A percentile compares a stretch with the other conserved stretches of the same genome.
Conservation (phyloP, 2,113 vertebrate species). For the Hiodon tergisus region DNA sequence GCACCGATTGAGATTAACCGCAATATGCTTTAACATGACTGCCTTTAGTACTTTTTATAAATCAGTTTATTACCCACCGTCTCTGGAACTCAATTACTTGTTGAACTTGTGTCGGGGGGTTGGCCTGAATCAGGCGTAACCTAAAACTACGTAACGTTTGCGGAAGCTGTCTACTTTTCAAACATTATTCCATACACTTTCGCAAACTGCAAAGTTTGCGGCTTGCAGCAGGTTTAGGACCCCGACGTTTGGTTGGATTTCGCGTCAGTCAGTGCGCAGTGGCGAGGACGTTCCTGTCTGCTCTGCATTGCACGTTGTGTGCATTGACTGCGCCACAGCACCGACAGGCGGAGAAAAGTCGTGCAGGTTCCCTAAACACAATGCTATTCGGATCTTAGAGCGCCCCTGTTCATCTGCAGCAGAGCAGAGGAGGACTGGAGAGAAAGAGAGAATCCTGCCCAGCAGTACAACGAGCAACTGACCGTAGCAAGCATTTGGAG, state of each 20-base stretch:
- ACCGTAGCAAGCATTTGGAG: conserved; percentile 29
- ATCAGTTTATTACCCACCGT: too few species aligned
- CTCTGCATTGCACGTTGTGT: conserved; percentile 22
- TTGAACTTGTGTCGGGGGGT: too few species aligned
- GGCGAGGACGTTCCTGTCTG: conserved; percentile 19
- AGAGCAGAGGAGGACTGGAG: conserved; percentile 3
- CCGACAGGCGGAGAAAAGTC: conserved; percentile 57
- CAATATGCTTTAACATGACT: too few species aligned
- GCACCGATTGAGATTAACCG: too few species aligned
- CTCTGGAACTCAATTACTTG: too few species aligned
- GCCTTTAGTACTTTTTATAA: too few species aligned
- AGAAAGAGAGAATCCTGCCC: conserved; percentile 44
- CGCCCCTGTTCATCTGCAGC: conserved; percentile 55
- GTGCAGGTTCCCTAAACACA: conserved; percentile 46
- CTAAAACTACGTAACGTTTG: too few species aligned
- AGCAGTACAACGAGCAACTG: conserved; percentile 39
- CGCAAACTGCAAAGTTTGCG: conserved; percentile 13
- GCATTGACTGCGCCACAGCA: conserved; percentile 44
- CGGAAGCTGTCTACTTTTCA: too few species aligned
- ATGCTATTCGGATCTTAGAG: conserved; percentile 54
- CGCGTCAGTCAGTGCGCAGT: conserved; percentile 44
- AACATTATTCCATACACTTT: background rate
- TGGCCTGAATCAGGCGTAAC: too few species aligned
- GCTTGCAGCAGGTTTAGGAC: conserved; percentile 16
- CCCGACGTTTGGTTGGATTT: conserved; percentile 38